Evolutionary conservation across 1,140 invertebrate species (phyloP), one percentile per base, ranked within the genome.

Genomic region (Drosophila micromelanica): DNA sequence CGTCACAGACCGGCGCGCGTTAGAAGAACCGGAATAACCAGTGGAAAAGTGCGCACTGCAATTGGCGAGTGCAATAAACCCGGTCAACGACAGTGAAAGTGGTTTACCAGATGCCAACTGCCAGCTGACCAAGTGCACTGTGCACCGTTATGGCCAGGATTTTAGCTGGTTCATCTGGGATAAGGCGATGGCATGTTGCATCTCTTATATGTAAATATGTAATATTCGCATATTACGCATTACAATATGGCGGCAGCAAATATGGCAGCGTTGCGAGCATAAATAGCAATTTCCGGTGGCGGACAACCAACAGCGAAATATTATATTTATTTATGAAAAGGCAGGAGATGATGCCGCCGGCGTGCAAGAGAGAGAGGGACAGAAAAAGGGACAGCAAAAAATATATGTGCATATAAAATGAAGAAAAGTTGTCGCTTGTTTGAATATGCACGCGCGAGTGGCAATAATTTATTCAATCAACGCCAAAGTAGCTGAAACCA

Each of bases 401-500:
- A 23, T 11, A 23, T 27, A 45, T 20, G 32, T 35, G 32, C 20
- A 12, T 43, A 43, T 15, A 30, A 54, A 60, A 73, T 70, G 43
- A 69, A 62, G 51, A 69, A 73, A 73, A 75, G 52, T 57, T 70
- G 72, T 49, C 51, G 56, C 64, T 13, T 52, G 57, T 75, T 71
- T 55, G 75, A 76, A 81, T 76, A 62, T 86, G 78, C 82, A 82
- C 77, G 82, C 78, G 78, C 75, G 68, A 89, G 84, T 89, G 72
- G 46, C 73, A 65, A 89, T 89, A 89, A 89, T 89, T 89, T 89
- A 89, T 89, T 89, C 84, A 89, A 89, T 89, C 84, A 87, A 82
- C 82, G 82, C 75, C 64, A 63, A 71, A 65, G 65, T 62, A 12
- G 13, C 23, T 15, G 5, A 60, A 65, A 15, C 13, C 55, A 27